These are phyloP conservation scores for Dipodomys stephensi DNA, from an alignment of 2,113 vertebrate species.

Conservation along the genomic window DNA sequence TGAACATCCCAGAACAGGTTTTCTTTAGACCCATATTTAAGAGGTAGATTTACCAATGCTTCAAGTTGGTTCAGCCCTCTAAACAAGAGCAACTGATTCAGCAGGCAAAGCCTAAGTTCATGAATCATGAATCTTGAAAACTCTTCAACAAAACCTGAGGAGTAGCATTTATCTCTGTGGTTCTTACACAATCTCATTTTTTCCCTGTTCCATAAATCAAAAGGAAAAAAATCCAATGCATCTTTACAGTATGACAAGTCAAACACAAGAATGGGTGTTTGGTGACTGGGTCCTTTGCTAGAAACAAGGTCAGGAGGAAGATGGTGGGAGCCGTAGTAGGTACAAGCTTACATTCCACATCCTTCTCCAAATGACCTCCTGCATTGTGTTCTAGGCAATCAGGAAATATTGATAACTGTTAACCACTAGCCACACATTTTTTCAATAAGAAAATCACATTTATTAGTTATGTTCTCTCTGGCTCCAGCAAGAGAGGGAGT, in stretches of 20 bases:
- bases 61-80: background rate
- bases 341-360: background rate
- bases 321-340: background rate
- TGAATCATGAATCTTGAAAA: conserved; percentile 2
- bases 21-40: conserved; percentile 42
- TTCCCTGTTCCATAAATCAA: conserved; percentile 14
- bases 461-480: background rate
- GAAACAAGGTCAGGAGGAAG: background rate
- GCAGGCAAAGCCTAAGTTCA: background rate
- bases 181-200: conserved; percentile 1
- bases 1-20: conserved; percentile 25
- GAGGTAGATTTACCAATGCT: no score
- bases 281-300: background rate
- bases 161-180: background rate
- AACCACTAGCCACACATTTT: background rate
- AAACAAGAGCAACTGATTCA: conserved; percentile 34
- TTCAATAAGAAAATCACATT: conserved; percentile 24
- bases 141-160: background rate
- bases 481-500: background rate
- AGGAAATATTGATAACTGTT: conserved; percentile 10
- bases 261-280: background rate
- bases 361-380: background rate
- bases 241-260: conserved; percentile 36
- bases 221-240: background rate
- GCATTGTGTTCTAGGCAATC: background rate